phyloP scores from a whole-genome alignment of 2,888 invertebrate species.

The Spodoptera picta region DNA sequence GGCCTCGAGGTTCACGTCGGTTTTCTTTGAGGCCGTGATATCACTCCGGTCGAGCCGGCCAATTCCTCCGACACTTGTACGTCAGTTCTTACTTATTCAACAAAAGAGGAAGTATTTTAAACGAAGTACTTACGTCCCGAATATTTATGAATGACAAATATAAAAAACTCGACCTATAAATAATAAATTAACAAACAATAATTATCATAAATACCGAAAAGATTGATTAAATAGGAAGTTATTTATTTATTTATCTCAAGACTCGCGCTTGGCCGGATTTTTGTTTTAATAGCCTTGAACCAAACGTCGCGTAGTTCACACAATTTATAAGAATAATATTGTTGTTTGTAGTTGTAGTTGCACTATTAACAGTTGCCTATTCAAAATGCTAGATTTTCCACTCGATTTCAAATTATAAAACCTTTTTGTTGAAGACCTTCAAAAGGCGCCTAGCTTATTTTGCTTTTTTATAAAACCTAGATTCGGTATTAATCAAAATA shows the following conservation, averaged over 20 bases:
- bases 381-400: neutral
- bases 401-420: too few relatives aligned
- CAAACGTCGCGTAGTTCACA: slow-evolving; percentile 31
- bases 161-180: neutral
- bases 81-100: neutral
- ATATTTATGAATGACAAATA: too few relatives aligned
- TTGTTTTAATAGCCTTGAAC: slow-evolving; percentile 43
- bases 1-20: too few relatives aligned
- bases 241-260: neutral
- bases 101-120: neutral
- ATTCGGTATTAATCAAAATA: too few relatives aligned
- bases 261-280: slow-evolving; percentile 37
- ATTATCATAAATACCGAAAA: slow-evolving; percentile 6
- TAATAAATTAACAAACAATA: slow-evolving; percentile 9
- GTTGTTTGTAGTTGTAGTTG: neutral
- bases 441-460: too few relatives aligned
- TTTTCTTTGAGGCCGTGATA: too few relatives aligned
- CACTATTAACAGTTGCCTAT: neutral
- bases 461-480: too few relatives aligned
- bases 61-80: too few relatives aligned
- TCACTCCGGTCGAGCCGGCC: too few relatives aligned
- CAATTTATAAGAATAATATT: slow-evolving; percentile 24
- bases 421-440: too few relatives aligned
- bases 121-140: too few relatives aligned
- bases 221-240: neutral